Evolutionary conservation across 64 coral and sea anemone genomes (phyloP), one percentile per base, ranked within the genome.

Genomic region (Pachyseris speciosa): DNA sequence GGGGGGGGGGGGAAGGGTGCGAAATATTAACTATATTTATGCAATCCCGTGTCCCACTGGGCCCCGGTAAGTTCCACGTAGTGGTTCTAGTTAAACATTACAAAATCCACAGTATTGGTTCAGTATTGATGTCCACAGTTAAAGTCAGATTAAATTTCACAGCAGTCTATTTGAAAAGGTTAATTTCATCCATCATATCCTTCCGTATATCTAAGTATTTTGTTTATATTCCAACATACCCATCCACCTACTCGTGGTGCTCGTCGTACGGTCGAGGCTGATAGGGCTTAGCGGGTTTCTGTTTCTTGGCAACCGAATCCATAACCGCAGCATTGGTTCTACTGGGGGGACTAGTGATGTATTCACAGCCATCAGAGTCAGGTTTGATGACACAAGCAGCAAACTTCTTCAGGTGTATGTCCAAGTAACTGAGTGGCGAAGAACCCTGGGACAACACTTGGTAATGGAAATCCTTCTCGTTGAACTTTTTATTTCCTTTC

Each of bases 391-490:
- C 75, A 52, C 94, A 96, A 8, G 88, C 69, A 27, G 78, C 65
- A 25, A 69, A 96, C 64, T 96, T 96, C 27, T 68, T 53, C n/a
- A 96, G 32, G 22, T 96, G 90, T 32, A 68, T 84, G 65, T 96
- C 94, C 9, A 96, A 72, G 27, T 96, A 96, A 38, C 94, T 96
- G 2, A 96, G 78, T 4, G 94, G 94, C 2, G 94, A 96, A 3
- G 94, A 92, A 6, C 94, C 94, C 32, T 96, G 94, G 0, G 94
- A 96, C 15, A 96, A 78, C 2, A 96, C 94, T 77, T 99, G 97
- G 57, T 84, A 99, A 40, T 99, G 97, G 58, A 99, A 99, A 39
- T 99, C 97, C 22, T 90, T 83, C 51, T 99, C 97, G 69, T 79
- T 91, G 51, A 99, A 99, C 10, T 22, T 90, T 58, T 86, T 90